Conservation (phyloP, 1,140 invertebrate genomes). For the Cepaea nemoralis region DNA sequence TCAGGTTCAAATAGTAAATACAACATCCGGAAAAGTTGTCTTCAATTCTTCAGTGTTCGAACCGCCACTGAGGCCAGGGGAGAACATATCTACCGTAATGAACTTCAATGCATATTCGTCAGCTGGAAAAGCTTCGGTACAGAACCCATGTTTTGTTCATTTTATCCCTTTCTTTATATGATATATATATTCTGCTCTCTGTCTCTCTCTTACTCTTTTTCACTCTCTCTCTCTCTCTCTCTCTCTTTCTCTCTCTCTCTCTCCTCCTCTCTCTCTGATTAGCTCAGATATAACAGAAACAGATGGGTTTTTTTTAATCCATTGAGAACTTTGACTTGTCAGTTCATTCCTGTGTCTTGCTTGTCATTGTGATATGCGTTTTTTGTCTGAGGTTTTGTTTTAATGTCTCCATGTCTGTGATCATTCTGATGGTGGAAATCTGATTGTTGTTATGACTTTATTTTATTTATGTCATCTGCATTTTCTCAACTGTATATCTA, state of each 20-base stretch:
- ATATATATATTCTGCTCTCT: conserved; percentile 12
- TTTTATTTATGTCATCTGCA: conserved; percentile 18
- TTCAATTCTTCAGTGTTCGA: conserved; percentile 51
- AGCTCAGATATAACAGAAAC: too few relatives aligned
- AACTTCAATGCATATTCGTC: conserved; percentile 63
- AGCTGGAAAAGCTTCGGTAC: conserved; percentile 48
- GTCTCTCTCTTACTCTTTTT: conserved; percentile 1
- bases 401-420: too few relatives aligned
- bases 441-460: too few relatives aligned
- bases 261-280: too few relatives aligned
- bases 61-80: conserved; percentile 46
- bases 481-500: neutral
- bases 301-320: too few relatives aligned
- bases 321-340: too few relatives aligned
- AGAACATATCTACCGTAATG: conserved; percentile 56
- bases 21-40: conserved; percentile 34
- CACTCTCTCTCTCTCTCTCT: conserved; percentile 19
- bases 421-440: too few relatives aligned
- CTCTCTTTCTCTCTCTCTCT: too few relatives aligned
- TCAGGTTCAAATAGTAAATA: conserved; percentile 52
- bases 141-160: neutral
- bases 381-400: too few relatives aligned
- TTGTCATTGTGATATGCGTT: too few relatives aligned
- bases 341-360: too few relatives aligned
- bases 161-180: neutral